Conservation (phyloP, 2,113 vertebrate species). For the Bos indicus region DNA sequence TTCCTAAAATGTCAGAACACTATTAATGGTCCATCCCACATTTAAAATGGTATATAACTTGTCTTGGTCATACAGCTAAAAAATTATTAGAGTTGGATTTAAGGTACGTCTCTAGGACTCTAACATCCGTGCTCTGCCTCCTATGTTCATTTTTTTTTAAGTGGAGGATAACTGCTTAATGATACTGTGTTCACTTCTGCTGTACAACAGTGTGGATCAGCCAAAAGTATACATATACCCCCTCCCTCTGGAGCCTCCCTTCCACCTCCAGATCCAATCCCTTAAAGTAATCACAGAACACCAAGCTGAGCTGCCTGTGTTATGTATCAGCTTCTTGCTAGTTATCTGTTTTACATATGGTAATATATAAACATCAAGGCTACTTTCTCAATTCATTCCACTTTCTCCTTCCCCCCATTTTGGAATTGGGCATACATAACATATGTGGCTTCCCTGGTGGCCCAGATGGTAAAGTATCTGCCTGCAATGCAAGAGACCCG, state of each 20-base stretch:
- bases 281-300: background rate
- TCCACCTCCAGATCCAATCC: background rate
- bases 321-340: background rate
- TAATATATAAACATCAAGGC: accelerated
- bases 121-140: background rate
- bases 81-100: background rate
- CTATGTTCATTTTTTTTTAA: background rate
- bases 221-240: background rate
- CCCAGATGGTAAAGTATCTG: background rate
- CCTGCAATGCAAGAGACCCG: background rate
- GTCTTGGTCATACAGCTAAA: background rate
- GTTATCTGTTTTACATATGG: background rate
- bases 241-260: background rate
- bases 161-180: background rate
- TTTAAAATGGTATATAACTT: background rate
- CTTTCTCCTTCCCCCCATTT: background rate
- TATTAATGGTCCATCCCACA: background rate
- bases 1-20: background rate
- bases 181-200: background rate
- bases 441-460: background rate
- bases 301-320: background rate
- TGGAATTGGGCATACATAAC: background rate
- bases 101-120: background rate
- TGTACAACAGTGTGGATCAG: background rate
- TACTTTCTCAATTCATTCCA: background rate